Percentiles rank a stretch among this genome's conserved stretches.
These are phyloP conservation scores for Brassicogethes aeneus DNA, from an alignment of 2,888 invertebrate genomes.

Conservation along the genomic window DNA sequence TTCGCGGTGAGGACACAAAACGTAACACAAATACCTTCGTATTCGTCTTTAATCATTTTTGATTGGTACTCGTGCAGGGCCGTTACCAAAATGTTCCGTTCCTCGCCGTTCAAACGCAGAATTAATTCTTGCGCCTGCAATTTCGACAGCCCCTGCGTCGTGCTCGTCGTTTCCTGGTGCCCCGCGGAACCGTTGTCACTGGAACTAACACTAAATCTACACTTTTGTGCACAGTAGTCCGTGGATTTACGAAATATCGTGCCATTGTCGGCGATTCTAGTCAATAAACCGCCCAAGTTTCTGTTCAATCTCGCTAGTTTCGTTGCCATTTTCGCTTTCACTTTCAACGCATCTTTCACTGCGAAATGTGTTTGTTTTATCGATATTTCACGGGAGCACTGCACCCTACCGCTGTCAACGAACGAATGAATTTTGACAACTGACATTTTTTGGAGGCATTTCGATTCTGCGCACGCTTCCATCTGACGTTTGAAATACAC, in stretches of 20 bases:
- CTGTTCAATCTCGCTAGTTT: no score
- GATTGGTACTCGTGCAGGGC: constrained; percentile 70
- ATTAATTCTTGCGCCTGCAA: constrained; percentile 67
- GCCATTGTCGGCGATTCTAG: constrained; percentile 53
- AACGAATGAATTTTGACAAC: no score
- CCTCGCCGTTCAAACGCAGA: constrained; percentile 61
- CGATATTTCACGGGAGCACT: no score
- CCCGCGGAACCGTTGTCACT: constrained; percentile 33
- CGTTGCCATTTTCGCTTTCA: no score
- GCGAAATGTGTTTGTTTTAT: no score
- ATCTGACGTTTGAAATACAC: no score
- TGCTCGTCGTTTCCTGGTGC: constrained; percentile 37
- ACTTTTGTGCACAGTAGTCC: constrained; percentile 19
- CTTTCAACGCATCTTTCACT: no score
- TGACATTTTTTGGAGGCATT: no score
- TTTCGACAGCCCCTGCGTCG: constrained; percentile 45
- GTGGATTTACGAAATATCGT: constrained; percentile 75
- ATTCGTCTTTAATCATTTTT: constrained; percentile 63
- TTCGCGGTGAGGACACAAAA: no score
- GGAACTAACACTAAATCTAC: constrained; percentile 25
- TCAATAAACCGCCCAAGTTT: not conserved
- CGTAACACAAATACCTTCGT: no score
- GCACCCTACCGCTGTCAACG: no score
- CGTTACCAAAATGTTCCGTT: constrained; percentile 56
- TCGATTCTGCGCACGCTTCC: no score